Percentiles rank a stretch among this genome's conserved stretches.
Conservation (phyloP, 2,888 invertebrate genomes). For the Epirrhoe tristata region DNA sequence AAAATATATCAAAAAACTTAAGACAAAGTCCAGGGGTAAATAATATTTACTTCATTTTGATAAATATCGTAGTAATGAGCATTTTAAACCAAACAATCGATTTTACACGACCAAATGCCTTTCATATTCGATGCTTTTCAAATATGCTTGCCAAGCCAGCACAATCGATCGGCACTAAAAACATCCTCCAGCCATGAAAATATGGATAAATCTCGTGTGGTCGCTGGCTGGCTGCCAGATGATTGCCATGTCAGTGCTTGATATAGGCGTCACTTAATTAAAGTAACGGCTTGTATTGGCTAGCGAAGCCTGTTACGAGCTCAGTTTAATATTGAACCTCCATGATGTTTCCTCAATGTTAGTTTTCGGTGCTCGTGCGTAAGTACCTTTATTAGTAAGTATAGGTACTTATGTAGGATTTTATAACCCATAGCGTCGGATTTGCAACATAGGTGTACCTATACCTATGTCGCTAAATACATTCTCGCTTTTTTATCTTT, state of each 20-base stretch:
- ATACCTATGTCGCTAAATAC: too few relatives aligned
- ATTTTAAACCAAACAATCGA: background rate
- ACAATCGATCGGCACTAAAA: slow-evolving; percentile 20
- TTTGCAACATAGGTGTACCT: too few relatives aligned
- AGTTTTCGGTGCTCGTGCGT: too few relatives aligned
- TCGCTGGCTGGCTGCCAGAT: slow-evolving; percentile 68
- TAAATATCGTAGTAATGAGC: too few relatives aligned
- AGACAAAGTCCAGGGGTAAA: too few relatives aligned
- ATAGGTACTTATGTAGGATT: too few relatives aligned
- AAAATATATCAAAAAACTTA: too few relatives aligned
- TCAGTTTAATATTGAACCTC: slow-evolving; percentile 14
- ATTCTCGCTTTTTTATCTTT: too few relatives aligned
- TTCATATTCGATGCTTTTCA: slow-evolving; percentile 4
- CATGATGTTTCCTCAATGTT: too few relatives aligned
- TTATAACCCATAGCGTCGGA: too few relatives aligned
- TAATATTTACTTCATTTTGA: too few relatives aligned
- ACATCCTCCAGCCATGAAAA: slow-evolving; percentile 48
- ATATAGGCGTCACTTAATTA: slow-evolving; percentile 61
- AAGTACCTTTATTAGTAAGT: too few relatives aligned
- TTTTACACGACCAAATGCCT: background rate
- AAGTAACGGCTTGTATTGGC: slow-evolving; percentile 40
- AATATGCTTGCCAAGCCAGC: slow-evolving; percentile 20
- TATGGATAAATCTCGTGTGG: slow-evolving; percentile 70
- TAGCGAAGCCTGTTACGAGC: slow-evolving; percentile 21
- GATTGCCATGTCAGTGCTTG: slow-evolving; percentile 54